Evolutionary conservation across 2,888 invertebrate species (phyloP).

Genomic region (Heterodera filipjevi): DNA sequence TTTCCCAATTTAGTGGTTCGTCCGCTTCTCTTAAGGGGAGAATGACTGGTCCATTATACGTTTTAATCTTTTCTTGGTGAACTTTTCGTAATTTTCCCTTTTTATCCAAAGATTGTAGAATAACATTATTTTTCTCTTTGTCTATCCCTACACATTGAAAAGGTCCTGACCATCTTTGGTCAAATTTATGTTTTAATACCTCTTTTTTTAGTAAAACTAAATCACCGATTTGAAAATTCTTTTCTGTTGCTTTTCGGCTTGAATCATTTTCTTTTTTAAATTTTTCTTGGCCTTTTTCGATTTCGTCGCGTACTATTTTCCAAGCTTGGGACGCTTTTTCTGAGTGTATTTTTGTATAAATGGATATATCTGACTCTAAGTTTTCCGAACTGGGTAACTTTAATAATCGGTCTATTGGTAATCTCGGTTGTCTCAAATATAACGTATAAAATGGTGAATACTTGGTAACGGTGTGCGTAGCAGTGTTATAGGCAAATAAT

Average conservation of each 20-base stretch:
- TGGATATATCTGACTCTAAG: neutral
- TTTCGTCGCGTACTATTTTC: neutral
- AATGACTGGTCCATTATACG: neutral
- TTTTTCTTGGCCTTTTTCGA: neutral
- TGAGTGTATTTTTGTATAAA: neutral
- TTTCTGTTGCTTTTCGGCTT: neutral
- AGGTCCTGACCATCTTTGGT: neutral
- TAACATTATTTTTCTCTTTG: neutral
- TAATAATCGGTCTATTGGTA: neutral
- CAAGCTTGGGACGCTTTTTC: neutral
- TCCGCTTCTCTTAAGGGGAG: neutral
- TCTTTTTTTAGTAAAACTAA: neutral
- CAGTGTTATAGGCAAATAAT: conserved; percentile 9
- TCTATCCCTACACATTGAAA: neutral
- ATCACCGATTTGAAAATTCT: neutral
- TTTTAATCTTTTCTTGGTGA: neutral
- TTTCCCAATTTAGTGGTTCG: neutral
- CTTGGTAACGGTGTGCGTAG: neutral
- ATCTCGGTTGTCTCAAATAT: neutral
- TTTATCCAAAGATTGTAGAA: neutral
- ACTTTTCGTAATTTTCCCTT: neutral
- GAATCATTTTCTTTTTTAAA: neutral
- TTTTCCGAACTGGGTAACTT: neutral
- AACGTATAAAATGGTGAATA: neutral
- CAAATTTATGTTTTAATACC: neutral